Evolutionary conservation across 2,113 vertebrate species (phyloP), one percentile per base, ranked within the genome.

Genomic region (Caranx melampygus): DNA sequence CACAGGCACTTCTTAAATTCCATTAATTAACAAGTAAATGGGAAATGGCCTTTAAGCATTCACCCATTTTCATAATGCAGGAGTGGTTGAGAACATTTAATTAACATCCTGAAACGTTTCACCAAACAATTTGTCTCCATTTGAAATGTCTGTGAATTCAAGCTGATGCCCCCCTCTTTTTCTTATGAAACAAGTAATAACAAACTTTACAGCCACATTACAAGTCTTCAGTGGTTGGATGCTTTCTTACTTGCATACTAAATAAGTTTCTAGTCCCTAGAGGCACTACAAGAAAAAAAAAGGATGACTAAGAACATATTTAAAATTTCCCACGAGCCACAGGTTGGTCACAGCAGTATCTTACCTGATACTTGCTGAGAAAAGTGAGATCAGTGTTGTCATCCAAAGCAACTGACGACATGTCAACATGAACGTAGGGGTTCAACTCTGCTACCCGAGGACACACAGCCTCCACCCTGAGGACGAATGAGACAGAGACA

Each of bases 371-470:
- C 72, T 95, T 94, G 73, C 85, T 94, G 55, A 99, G 95, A 86
- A 99, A 99, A 86, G 95, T 95, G 68, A 99, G 93, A 88, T 98
- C 96, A 58, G 96, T 95, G 21, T 82, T 94, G 86, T 97, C 95
- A 65, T 96, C 95, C 62, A 99, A 89, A 54, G 94, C 82, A 54
- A 91, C 78, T 76, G 93, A 94, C 6, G 96, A 98, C 59, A 95
- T 93, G 71, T 94, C 95, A 67, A 99, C 96, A 58, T 95, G 95
- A 69, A 99, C 98, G 37, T 99, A 98, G 0, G 98, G 97, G 93
- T 99, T 99, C 81, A 99, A 91, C 84, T 98, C 97, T 69, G 96
- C 95, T 72, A 99, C 94, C 60, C 80, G 95, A 45, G 93, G 92
- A 91, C 97, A 95, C 0, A 97, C 94, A 34, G 97, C 96, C 87